Conservation (phyloP, 2,888 invertebrate genomes). For the Byasa hedistus region DNA sequence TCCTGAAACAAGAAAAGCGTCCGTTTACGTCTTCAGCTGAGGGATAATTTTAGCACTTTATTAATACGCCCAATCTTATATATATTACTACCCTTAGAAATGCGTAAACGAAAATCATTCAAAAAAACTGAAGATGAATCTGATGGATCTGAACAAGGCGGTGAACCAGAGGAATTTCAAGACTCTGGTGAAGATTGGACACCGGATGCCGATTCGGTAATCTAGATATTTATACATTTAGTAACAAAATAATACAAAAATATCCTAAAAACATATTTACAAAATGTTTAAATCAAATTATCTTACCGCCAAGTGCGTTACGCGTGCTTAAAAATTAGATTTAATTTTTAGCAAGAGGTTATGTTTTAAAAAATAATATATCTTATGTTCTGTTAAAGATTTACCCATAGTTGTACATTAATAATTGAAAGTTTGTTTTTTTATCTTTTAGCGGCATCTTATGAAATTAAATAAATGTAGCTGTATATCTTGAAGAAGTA, state of each 20-base stretch:
- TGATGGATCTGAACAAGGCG: constrained; percentile 69
- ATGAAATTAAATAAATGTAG: too few relatives aligned
- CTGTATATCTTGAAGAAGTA: too few relatives aligned
- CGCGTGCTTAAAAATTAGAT: constrained; percentile 1
- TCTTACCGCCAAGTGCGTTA: not conserved
- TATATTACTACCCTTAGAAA: constrained; percentile 37
- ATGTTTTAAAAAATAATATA: not conserved
- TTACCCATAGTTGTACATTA: too few relatives aligned
- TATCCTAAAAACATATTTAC: not conserved
- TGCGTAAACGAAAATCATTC: constrained; percentile 74
- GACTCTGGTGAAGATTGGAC: constrained; percentile 80
- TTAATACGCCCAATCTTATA: constrained; percentile 13
- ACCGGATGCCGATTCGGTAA: constrained; percentile 76
- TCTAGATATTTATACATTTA: constrained; percentile 6
- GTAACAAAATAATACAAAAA: not conserved
- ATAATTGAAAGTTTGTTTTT: too few relatives aligned
- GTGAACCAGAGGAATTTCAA: constrained; percentile 77
- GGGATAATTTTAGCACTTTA: constrained; percentile 24
- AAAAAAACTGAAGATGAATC: constrained; percentile 73
- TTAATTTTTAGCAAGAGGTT: constrained; percentile 4
- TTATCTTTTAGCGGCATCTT: too few relatives aligned
- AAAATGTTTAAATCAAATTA: not conserved
- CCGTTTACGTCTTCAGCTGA: constrained; percentile 27
- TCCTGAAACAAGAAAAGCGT: constrained; percentile 27
- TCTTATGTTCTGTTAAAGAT: not conserved